Conservation (phyloP, 92 coral and sea anemone species). For the Phenganax marumi region DNA sequence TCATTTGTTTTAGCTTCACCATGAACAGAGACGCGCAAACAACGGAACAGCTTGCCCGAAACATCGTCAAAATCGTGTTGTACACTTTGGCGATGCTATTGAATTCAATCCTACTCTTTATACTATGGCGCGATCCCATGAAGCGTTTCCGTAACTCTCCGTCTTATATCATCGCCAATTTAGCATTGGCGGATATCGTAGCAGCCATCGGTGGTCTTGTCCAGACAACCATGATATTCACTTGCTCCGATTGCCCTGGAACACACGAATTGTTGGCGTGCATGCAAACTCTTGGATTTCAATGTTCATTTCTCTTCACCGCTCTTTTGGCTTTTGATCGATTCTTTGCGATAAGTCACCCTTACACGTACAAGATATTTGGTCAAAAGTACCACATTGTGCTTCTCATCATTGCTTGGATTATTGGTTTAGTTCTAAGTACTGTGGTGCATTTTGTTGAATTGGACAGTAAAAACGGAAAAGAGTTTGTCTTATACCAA, state of each 20-base stretch:
- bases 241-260: neutral
- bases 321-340: conserved; percentile 18
- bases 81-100: neutral
- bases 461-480: neutral
- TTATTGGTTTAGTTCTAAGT: neutral
- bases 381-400: neutral
- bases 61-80: neutral
- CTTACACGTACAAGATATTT: conserved; percentile 6
- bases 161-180: conserved; percentile 18
- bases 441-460: neutral
- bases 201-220: conserved; percentile 22
- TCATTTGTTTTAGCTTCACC: too few relatives aligned
- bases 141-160: conserved; percentile 21
- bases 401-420: neutral
- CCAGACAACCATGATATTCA: neutral
- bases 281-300: conserved; percentile 10
- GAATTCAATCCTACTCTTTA: neutral
- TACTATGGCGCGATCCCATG: conserved; percentile 21
- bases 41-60: conserved; percentile 7
- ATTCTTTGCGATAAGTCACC: conserved; percentile 15
- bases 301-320: neutral
- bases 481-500: neutral
- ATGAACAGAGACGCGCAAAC: neutral
- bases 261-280: neutral
- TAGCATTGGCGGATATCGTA: conserved; percentile 29